Percentiles rank a stretch among this genome's conserved stretches.
Conservation (phyloP, 1,140 invertebrate genomes). For the Caenorhabditis latens region DNA sequence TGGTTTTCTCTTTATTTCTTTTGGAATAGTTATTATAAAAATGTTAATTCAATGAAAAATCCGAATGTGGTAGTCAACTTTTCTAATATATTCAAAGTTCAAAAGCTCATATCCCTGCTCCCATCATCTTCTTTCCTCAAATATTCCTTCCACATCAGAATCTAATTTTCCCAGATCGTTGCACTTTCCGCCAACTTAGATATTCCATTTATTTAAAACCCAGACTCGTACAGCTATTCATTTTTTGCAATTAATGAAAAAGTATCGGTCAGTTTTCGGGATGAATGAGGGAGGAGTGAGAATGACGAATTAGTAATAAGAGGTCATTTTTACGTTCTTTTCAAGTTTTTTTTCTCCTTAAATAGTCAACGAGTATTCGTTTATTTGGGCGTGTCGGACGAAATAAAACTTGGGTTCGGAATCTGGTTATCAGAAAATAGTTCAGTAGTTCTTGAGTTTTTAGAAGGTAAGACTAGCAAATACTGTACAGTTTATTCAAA, state of each 20-base stretch:
- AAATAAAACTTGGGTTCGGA: no score
- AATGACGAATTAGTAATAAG: not conserved
- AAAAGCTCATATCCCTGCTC: not conserved
- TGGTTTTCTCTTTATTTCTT: no score
- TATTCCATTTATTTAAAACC: not conserved
- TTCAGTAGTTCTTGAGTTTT: no score
- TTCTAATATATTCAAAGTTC: slow-evolving; percentile 1
- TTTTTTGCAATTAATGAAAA: not conserved
- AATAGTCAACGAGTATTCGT: not conserved
- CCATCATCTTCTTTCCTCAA: no score
- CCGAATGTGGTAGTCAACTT: no score
- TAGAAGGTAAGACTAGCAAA: no score
- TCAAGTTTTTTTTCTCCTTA: not conserved
- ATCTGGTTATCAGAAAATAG: no score
- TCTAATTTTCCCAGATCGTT: not conserved
- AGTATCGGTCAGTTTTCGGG: not conserved
- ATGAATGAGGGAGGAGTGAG: no score
- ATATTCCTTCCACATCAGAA: not conserved
- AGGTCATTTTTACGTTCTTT: not conserved
- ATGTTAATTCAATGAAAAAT: no score
- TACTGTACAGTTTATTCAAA: no score
- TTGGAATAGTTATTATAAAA: no score
- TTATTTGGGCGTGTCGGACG: no score
- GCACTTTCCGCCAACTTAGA: not conserved
- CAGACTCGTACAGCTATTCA: not conserved